Evolutionary conservation across 2,113 vertebrate species (phyloP).

Genomic region (Thomomys bottae): DNA sequence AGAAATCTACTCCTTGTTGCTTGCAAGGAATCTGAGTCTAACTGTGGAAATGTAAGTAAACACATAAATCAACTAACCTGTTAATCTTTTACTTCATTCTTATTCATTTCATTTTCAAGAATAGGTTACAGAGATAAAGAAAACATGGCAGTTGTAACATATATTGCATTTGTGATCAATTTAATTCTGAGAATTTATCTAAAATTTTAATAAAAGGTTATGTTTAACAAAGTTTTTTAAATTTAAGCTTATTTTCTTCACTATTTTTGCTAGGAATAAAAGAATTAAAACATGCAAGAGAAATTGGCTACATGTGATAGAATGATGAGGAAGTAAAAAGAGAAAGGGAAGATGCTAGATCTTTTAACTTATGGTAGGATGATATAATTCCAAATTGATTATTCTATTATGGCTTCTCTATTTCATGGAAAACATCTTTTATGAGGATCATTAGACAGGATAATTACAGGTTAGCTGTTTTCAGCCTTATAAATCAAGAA

Average conservation of each 20-base stretch:
- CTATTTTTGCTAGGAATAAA: neutral
- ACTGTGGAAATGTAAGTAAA: neutral
- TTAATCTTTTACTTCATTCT: neutral
- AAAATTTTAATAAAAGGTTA: neutral
- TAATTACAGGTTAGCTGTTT: neutral
- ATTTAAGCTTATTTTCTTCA: neutral
- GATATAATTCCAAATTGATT: neutral
- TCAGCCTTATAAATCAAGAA: neutral
- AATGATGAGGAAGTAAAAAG: neutral
- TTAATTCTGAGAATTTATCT: neutral
- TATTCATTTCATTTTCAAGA: constrained; percentile 21
- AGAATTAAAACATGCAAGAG: neutral
- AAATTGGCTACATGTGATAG: neutral
- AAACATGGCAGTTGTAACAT: neutral
- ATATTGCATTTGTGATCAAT: neutral
- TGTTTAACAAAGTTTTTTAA: neutral
- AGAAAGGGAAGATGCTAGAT: neutral
- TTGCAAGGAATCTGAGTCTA: neutral
- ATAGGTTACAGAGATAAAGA: neutral
- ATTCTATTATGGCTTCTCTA: neutral
- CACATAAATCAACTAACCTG: constrained; percentile 8
- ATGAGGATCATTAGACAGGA: neutral
- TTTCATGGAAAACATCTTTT: neutral
- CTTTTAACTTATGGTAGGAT: neutral
- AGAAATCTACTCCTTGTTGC: neutral